Conservation (phyloP, 2,797 vertebrate species). For the Dendrocincla fuliginosa region DNA sequence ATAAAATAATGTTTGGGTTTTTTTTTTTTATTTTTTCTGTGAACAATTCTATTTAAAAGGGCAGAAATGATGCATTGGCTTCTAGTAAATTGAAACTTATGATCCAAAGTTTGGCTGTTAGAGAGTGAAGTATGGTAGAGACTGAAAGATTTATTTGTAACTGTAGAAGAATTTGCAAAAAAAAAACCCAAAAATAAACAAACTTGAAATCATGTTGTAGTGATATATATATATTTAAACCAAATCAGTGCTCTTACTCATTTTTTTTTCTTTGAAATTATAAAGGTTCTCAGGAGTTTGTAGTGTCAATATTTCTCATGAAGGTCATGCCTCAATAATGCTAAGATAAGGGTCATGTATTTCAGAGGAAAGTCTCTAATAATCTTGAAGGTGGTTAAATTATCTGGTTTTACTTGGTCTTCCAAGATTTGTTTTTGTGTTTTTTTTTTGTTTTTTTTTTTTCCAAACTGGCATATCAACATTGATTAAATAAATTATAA, state of each 20-base stretch:
- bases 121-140: background rate
- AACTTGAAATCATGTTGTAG: background rate
- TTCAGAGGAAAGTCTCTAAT: background rate
- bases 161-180: background rate
- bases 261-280: conserved; percentile 25
- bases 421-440: background rate
- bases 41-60: background rate
- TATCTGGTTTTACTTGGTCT: conserved; percentile 45
- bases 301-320: background rate
- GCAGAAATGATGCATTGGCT: background rate
- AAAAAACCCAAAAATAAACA: background rate
- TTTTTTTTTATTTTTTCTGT: background rate
- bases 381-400: conserved; percentile 5
- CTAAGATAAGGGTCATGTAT: conserved; percentile 2
- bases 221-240: background rate
- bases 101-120: background rate
- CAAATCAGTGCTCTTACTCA: background rate
- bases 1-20: background rate
- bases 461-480: background rate
- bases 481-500: conserved; percentile 68
- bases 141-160: background rate
- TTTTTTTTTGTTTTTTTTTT: background rate
- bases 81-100: background rate
- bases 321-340: conserved; percentile 13
- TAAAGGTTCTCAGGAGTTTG: conserved; percentile 2